Conservation (phyloP, 2,888 invertebrate species). For the Nesidiocoris tenuis region DNA sequence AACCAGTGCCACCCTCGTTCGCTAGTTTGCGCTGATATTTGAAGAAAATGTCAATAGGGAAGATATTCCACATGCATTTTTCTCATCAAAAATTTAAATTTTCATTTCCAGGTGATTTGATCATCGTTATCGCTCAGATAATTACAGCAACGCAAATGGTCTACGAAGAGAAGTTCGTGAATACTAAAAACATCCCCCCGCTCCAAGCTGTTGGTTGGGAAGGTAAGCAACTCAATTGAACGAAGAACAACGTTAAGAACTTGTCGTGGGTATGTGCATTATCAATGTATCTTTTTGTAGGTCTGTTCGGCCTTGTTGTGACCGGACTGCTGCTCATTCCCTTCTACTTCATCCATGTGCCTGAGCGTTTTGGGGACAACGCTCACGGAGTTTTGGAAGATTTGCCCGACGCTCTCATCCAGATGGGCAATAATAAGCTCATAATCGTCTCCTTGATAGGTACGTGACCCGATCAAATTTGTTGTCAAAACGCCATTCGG, state of each 20-base stretch:
- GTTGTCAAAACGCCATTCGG: too few relatives aligned
- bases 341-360: conserved; percentile 77
- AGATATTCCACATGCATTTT: too few relatives aligned
- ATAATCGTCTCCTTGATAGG: conserved; percentile 68
- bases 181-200: conserved; percentile 80
- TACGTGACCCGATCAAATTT: too few relatives aligned
- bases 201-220: conserved; percentile 93
- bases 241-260: not conserved
- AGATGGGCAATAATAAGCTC: conserved; percentile 67
- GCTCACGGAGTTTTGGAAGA: conserved; percentile 78
- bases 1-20: too few relatives aligned
- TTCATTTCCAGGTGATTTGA: conserved; percentile 60
- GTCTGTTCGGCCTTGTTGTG: conserved; percentile 68
- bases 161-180: conserved; percentile 87
- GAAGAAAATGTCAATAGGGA: too few relatives aligned
- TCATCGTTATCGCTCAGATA: conserved; percentile 73
- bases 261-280: too few relatives aligned
- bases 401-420: conserved; percentile 77
- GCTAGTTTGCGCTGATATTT: too few relatives aligned
- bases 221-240: too few relatives aligned
- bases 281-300: conserved; percentile 53
- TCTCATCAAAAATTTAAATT: too few relatives aligned
- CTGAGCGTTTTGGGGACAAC: conserved; percentile 74
- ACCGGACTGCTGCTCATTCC: conserved; percentile 67
- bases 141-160: conserved; percentile 90